Evolutionary conservation across 2,113 vertebrate species (phyloP).

Genomic region (Notiomystis cincta): DNA sequence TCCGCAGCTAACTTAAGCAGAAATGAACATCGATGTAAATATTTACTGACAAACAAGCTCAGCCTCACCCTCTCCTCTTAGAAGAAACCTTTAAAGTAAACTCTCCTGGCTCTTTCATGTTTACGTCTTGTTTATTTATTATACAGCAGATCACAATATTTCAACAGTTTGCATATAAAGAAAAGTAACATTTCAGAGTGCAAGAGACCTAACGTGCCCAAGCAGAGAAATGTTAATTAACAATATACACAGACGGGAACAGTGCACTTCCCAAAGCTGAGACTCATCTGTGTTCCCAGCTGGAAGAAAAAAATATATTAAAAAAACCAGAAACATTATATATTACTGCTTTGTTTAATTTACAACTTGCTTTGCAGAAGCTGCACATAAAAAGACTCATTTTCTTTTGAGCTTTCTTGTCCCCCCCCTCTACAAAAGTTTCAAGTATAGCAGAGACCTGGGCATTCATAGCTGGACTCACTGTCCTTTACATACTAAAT

Average conservation of each 20-base stretch:
- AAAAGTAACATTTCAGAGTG: slow-evolving; percentile 67
- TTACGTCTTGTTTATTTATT: slow-evolving; percentile 67
- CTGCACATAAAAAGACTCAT: slow-evolving; percentile 63
- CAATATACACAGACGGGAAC: slow-evolving; percentile 69
- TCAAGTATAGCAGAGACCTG: slow-evolving; percentile 70
- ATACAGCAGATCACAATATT: slow-evolving; percentile 67
- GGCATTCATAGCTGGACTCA: slow-evolving; percentile 54
- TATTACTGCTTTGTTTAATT: slow-evolving; percentile 69
- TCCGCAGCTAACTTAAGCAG: slow-evolving; percentile 52
- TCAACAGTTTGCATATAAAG: slow-evolving; percentile 67
- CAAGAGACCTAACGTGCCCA: slow-evolving; percentile 61
- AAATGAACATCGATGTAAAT: slow-evolving; percentile 67
- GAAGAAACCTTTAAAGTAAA: slow-evolving; percentile 53
- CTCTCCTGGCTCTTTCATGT: slow-evolving; percentile 51
- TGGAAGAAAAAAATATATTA: slow-evolving; percentile 64
- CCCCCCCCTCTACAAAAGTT: slow-evolving; percentile 12
- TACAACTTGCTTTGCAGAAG: slow-evolving; percentile 67
- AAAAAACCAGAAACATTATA: slow-evolving; percentile 62
- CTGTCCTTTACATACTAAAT: slow-evolving; percentile 61
- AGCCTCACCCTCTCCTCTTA: slow-evolving; percentile 55
- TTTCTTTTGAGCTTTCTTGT: slow-evolving; percentile 5
- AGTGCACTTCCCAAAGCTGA: slow-evolving; percentile 61
- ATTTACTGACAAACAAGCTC: slow-evolving; percentile 63
- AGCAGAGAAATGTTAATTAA: slow-evolving; percentile 71
- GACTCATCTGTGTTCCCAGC: slow-evolving; percentile 52